Evolutionary conservation across 2,113 vertebrate genomes (phyloP), one percentile per base, ranked within the genome.

Genomic region (Syngnathus floridae): DNA sequence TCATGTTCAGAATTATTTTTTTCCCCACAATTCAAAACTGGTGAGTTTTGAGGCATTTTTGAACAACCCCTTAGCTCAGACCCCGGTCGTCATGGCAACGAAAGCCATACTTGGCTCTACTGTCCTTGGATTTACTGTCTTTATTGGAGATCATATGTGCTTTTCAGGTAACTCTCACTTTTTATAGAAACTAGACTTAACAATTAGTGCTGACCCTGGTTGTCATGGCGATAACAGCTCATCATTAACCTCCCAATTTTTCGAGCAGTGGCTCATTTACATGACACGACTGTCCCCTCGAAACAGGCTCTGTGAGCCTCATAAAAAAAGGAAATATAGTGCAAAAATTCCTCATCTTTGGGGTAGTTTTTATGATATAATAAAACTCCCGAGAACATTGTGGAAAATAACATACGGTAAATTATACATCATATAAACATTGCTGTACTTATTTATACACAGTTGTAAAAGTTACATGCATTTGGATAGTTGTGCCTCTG

Each of bases 391-490:
- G 40, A 12, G 40, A 41, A 41, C 11, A 54, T 5, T 54, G n/a
- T 52, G 21, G 21, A 51, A 19, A 3, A 51, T 3, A 51, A 52
- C 10, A 51, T n/a, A n/a, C 6, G 19, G 26, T 31, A n/a, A 51
- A 3, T 22, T 21, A 22, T 10, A 21, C 3, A 4, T 12, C 22
- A 6, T 13, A 16, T 4, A 31, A 26, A 13, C 52, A 14, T 16
- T 14, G 19, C 17, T 56, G 69, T 22, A 48, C 62, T 61, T 31
- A 51, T 67, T 26, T 37, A 16, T 17, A 38, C 69, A 67, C 41
- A 69, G 70, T 69, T 74, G 37, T 64, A 63, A 38, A 75, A 69
- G 61, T 73, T 37, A 26, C 63, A 65, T 73, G 22, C 62, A 75
- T 62, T 71, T 72, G 36, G 58, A 71, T 38, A 49, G 60, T 66